Evolutionary conservation across 2,888 invertebrate species (phyloP), one percentile per base, ranked within the genome.

Genomic region (Acleris sparsana): DNA sequence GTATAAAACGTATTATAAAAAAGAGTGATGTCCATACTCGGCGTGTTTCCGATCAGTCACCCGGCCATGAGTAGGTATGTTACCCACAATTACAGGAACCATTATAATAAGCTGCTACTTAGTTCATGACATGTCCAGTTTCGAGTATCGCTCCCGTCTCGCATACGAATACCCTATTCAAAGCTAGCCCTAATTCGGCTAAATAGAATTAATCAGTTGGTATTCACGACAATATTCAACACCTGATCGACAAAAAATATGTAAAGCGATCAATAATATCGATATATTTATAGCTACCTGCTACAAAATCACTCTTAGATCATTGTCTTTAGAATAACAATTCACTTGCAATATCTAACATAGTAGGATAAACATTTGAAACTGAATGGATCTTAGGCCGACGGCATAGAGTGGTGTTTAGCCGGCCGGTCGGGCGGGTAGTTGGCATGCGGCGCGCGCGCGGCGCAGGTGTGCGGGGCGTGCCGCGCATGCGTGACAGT

Each of bases 391-490:
- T 20, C 55, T 55, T 55, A 2, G 1, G 55, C 16, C 16, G 16
- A 16, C 7, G 39, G 16, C 6, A 16, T 20, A 61, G 17, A 51
- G 65, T 48, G 22, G 17, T 16, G 33, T 22, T 52, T 61, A 13
- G 33, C 20, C 0, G 20, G 58, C 5, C 18, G 48, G 58, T 33
- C 44, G 13, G 20, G 61, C 39, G 66, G 51, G 70, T 61, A 68
- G 70, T 88, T 79, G 78, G 61, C 70, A 89, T 87, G 81, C 88
- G 46, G 72, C 72, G 73, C 86, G 82, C 86, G 84, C 84, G 79
- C 78, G 73, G 83, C 83, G 83, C 89, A 89, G 85, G 87, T 90
- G 89, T 84, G 85, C 77, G 71, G 70, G 69, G 71, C 86, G 86
- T 85, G 88, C 80, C 72, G 72, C 66, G 87, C 76, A 82, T 83